phyloP scores from a whole-genome alignment of 1,140 invertebrate species.

The Scaptomyza graminum region DNA sequence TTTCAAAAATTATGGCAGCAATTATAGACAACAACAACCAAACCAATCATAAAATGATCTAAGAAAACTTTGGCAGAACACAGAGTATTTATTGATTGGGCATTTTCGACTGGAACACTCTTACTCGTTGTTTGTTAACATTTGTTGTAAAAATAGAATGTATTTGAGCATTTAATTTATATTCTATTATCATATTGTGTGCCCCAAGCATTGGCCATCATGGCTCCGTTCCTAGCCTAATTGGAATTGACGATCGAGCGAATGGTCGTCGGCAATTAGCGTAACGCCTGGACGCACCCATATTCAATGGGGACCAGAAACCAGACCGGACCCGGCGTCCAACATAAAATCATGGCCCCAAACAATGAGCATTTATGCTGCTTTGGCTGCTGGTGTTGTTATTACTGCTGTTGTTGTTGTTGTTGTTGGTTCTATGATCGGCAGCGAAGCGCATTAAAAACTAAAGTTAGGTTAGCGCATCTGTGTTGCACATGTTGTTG shows the following conservation, averaged over 20 bases:
- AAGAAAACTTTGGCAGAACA: too few species aligned
- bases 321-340: conserved; percentile 1
- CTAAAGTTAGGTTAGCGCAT: conserved; percentile 62
- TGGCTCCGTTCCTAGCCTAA: conserved; percentile 45
- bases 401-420: conserved; percentile 2
- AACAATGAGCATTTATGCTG: conserved; percentile 59
- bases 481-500: conserved; percentile 36
- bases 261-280: conserved; percentile 43
- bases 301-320: conserved; percentile 18
- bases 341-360: conserved; percentile 50
- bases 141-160: conserved; percentile 39
- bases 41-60: neutral
- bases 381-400: conserved; percentile 17
- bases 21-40: neutral
- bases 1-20: neutral
- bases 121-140: conserved; percentile 5
- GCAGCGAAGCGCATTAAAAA: conserved; percentile 65
- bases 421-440: conserved; percentile 40
- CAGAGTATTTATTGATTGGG: neutral
- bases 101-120: neutral
- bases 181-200: conserved; percentile 41
- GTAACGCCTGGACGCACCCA: conserved; percentile 50
- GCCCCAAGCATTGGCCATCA: conserved; percentile 37
- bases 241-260: conserved; percentile 44
- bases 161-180: conserved; percentile 4